Evolutionary conservation across 2,797 vertebrate genomes (phyloP), one percentile per base, ranked within the genome.

Genomic region (Malurus splendens): DNA sequence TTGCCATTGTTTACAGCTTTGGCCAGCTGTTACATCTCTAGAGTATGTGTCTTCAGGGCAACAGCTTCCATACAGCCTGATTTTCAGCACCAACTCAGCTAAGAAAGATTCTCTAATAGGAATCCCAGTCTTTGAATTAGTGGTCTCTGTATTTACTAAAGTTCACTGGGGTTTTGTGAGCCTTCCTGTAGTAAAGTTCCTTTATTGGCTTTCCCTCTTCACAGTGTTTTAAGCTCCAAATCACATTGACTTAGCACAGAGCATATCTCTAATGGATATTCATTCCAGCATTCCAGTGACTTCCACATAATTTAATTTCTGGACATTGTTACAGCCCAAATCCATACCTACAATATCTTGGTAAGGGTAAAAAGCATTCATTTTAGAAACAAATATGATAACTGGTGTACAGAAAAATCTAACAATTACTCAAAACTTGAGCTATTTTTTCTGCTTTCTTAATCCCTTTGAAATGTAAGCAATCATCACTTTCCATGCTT

Each of bases 91-190:
- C 95, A 95, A 60, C 92, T 91, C 48, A 94, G 95, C 90, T 92
- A 91, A 94, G 87, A 96, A 96, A 91, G 79, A 85, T 90, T 91
- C 94, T 94, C 94, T 96, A 96, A 96, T 44, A 95, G 84, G 41
- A 94, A 94, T 93, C 96, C 90, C 96, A 96, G 66, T 92, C 85
- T 96, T 96, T 95, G 91, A 97, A 95, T 93, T 84, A 85, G 94
- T 89, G 88, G 92, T 91, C 82, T 94, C 90, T 91, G 39, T 68
- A 93, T 93, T 95, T 92, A 90, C 71, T 93, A n/a, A 95, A 93
- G 87, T 93, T 92, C 90, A 75, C 54, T 75, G 75, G 73, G 61
- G 75, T 92, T 56, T 79, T 77, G 39, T 1, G 2, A 73, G 33
- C 61, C 64, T 94, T 94, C 70, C 78, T 90, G 68, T 72, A 82